These are phyloP conservation scores for Sipha flava DNA, from an alignment of 1,140 invertebrate genomes.

Conservation along the genomic window DNA sequence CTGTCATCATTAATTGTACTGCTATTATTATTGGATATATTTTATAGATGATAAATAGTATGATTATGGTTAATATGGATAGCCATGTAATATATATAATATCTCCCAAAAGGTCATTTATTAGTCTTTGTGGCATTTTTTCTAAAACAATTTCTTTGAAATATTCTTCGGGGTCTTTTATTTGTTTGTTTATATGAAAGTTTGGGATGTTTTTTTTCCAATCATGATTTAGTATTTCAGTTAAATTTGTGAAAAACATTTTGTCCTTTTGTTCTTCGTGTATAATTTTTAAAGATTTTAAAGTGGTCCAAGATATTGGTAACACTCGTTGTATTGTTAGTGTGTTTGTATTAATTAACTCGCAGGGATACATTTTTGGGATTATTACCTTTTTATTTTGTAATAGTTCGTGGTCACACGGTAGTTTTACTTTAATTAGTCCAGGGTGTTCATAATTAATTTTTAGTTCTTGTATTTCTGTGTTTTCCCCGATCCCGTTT, in stretches of 20 bases:
- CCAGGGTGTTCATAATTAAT: neutral
- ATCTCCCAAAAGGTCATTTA: neutral
- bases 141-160: neutral
- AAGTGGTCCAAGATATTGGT: neutral
- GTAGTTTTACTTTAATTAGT: neutral
- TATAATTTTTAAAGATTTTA: neutral
- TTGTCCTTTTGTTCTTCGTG: neutral
- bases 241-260: neutral
- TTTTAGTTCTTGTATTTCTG: neutral
- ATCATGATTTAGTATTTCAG: neutral
- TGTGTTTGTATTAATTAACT: neutral
- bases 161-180: neutral
- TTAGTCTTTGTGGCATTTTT: neutral
- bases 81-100: neutral
- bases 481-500: neutral
- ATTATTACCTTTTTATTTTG: conserved; percentile 15
- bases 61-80: neutral
- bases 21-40: neutral
- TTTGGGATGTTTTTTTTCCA: neutral
- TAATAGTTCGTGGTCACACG: neutral
- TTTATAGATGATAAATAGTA: neutral
- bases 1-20: neutral
- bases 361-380: neutral
- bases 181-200: neutral
- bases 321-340: neutral